Evolutionary conservation across 2,797 vertebrate species (phyloP).

Genomic region (Pitangus sulphuratus): DNA sequence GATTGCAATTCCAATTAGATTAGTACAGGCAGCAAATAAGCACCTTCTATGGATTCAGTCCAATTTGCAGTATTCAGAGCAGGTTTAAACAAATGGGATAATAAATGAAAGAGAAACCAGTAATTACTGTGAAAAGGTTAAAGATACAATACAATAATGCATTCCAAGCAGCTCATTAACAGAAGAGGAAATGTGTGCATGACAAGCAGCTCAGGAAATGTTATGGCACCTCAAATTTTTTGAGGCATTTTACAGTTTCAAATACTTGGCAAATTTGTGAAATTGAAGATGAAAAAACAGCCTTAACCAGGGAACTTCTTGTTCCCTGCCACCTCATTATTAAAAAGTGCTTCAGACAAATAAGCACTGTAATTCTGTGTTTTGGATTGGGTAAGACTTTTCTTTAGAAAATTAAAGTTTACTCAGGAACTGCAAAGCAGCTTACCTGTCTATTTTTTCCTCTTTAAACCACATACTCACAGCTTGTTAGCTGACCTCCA

Average conservation of each 20-base stretch:
- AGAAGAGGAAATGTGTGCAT: neutral
- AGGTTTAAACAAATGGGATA: neutral
- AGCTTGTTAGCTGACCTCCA: neutral
- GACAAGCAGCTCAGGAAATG: neutral
- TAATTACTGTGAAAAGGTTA: neutral
- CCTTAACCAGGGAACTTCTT: neutral
- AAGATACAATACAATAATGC: neutral
- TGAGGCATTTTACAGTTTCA: neutral
- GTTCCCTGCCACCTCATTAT: neutral
- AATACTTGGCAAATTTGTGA: neutral
- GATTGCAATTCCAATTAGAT: neutral
- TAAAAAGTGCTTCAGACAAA: neutral
- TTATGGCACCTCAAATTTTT: neutral
- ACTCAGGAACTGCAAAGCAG: neutral
- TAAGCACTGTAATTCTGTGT: neutral
- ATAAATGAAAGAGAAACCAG: neutral
- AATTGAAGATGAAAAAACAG: neutral
- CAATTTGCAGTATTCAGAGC: neutral
- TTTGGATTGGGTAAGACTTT: neutral
- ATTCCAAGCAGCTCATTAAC: neutral
- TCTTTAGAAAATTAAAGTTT: neutral
- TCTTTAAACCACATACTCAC: neutral
- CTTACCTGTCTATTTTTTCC: neutral
- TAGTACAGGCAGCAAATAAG: neutral
- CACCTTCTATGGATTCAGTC: neutral